Evolutionary conservation across 2,888 invertebrate species (phyloP).

Genomic region (Elgonia sp.): DNA sequence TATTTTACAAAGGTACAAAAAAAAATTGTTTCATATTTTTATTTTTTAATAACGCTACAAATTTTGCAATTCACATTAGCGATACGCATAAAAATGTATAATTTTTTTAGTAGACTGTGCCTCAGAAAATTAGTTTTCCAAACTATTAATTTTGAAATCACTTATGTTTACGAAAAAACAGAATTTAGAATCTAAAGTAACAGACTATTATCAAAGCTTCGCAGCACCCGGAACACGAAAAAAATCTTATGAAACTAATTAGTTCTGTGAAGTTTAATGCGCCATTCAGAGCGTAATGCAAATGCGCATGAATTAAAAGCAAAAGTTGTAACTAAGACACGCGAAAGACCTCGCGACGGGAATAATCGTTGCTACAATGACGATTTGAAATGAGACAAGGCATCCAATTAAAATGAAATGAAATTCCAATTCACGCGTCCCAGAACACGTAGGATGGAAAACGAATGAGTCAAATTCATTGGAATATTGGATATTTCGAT

Average conservation of each 20-base stretch:
- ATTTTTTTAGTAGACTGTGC: too few species aligned
- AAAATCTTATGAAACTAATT: constrained; percentile 57
- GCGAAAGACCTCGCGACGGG: constrained; percentile 37
- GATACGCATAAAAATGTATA: too few species aligned
- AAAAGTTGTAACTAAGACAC: constrained; percentile 64
- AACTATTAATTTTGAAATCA: too few species aligned
- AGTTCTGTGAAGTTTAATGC: constrained; percentile 53
- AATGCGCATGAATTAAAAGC: constrained; percentile 64
- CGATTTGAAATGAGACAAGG: constrained; percentile 78
- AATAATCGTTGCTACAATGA: constrained; percentile 60
- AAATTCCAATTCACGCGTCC: constrained; percentile 81
- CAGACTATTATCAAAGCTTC: neutral
- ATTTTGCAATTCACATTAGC: too few species aligned
- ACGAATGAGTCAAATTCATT: constrained; percentile 79
- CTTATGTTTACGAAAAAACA: neutral
- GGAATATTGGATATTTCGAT: constrained; percentile 81
- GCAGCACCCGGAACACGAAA: neutral
- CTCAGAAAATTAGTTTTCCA: too few species aligned
- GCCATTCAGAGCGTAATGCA: constrained; percentile 50
- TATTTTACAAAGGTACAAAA: too few species aligned
- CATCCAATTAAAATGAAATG: constrained; percentile 84
- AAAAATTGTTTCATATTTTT: too few species aligned
- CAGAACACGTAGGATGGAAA: constrained; percentile 75
- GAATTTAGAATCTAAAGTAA: neutral
- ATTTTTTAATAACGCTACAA: too few species aligned